Evolutionary conservation across 2,797 vertebrate genomes (phyloP).

Genomic region (Apogon talboti): DNA sequence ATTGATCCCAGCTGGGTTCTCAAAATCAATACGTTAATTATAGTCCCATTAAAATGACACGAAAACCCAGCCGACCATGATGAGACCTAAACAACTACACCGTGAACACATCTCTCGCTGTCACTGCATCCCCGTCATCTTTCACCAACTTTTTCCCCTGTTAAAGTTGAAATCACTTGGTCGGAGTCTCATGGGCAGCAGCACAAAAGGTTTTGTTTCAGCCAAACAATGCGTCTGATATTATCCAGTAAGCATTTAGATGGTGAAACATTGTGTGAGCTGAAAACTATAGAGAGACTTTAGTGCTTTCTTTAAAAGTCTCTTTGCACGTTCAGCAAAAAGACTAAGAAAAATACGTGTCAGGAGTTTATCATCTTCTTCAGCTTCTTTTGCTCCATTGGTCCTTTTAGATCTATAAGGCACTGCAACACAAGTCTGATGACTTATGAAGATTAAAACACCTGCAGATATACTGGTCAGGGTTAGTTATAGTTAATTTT

Average conservation of each 20-base stretch:
- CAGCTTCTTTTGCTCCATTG: conserved; percentile 11
- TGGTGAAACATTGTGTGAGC: background rate
- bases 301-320: background rate
- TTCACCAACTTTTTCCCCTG: background rate
- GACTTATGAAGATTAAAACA: background rate
- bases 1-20: conserved; percentile 48
- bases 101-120: background rate
- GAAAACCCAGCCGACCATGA: conserved; percentile 48
- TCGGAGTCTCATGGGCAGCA: background rate
- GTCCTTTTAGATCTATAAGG: conserved; percentile 2
- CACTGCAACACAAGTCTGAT: conserved; percentile 1
- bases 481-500: too few relatives aligned
- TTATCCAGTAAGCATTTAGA: background rate
- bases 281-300: background rate
- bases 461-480: too few relatives aligned
- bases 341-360: background rate
- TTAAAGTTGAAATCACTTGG: background rate
- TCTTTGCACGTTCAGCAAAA: conserved; percentile 9
- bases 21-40: conserved; percentile 66
- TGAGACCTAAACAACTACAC: conserved; percentile 36
- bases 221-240: background rate
- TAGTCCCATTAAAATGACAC: conserved; percentile 61
- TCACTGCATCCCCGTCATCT: conserved; percentile 8
- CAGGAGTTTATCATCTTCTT: conserved; percentile 2
- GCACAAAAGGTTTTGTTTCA: background rate